Conservation (phyloP, 2,888 invertebrate genomes). For the Andrena marginata region DNA sequence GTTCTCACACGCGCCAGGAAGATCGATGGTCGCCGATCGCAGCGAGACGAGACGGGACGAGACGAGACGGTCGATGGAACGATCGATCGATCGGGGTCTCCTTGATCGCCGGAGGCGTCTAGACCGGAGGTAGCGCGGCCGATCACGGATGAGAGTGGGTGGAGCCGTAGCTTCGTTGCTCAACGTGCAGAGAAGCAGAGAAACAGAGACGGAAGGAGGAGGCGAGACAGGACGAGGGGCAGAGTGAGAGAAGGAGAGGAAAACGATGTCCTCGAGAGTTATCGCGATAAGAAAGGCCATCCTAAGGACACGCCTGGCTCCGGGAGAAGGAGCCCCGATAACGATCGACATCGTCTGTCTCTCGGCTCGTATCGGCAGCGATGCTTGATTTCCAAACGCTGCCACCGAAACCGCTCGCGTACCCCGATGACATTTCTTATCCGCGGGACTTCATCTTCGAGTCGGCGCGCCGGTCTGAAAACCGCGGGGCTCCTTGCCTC, state of each 20-base stretch:
- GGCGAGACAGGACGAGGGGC: background rate
- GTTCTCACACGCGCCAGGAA: slow-evolving; percentile 58
- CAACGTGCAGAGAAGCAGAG: slow-evolving; percentile 64
- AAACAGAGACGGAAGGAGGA: background rate
- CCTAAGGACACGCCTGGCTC: slow-evolving; percentile 82
- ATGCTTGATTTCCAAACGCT: slow-evolving; percentile 56
- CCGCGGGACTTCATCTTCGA: slow-evolving; percentile 24
- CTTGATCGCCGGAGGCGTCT: slow-evolving; percentile 76
- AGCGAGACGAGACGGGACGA: slow-evolving; percentile 55
- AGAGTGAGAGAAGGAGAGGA: slow-evolving; percentile 54
- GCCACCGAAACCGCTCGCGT: slow-evolving; percentile 62
- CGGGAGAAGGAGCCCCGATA: slow-evolving; percentile 70
- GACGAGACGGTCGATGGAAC: slow-evolving; percentile 58
- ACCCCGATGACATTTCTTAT: slow-evolving; percentile 47
- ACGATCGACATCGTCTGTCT: slow-evolving; percentile 70
- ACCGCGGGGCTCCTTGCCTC: background rate
- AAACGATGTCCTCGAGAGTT: slow-evolving; percentile 82
- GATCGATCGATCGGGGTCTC: slow-evolving; percentile 68
- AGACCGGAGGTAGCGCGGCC: slow-evolving; percentile 67
- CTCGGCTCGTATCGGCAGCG: slow-evolving; percentile 53
- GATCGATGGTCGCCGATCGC: slow-evolving; percentile 48
- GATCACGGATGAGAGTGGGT: slow-evolving; percentile 82
- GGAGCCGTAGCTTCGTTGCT: slow-evolving; percentile 80
- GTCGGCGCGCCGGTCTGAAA: background rate
- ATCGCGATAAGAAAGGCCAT: slow-evolving; percentile 84